Evolutionary conservation across 1,140 invertebrate species (phyloP).

Genomic region (Cydia pomonella): DNA sequence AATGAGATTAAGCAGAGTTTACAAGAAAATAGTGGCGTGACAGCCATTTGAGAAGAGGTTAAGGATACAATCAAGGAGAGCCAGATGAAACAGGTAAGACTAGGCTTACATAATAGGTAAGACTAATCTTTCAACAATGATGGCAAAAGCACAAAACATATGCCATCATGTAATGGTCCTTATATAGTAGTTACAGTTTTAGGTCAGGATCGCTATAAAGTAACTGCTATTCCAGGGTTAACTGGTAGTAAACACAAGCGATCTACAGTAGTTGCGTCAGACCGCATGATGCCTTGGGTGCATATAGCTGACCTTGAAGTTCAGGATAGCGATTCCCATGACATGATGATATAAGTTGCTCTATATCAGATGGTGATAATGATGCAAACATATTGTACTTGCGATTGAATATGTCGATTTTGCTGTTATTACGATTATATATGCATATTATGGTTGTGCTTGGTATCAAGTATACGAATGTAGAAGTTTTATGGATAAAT

Average conservation of each 20-base stretch:
- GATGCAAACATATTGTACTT: background rate
- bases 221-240: constrained; percentile 24
- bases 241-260: constrained; percentile 22
- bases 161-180: constrained; percentile 28
- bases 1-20: constrained; percentile 6
- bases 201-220: constrained; percentile 23
- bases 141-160: constrained; percentile 20
- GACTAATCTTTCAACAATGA: constrained; percentile 29
- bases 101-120: constrained; percentile 23
- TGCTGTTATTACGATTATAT: background rate
- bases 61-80: constrained; percentile 15
- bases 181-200: background rate
- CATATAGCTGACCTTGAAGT: constrained; percentile 29
- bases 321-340: constrained; percentile 32
- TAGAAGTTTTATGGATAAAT: background rate
- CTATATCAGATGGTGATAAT: background rate
- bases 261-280: background rate
- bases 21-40: constrained; percentile 10
- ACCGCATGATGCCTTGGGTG: constrained; percentile 30
- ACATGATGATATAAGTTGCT: background rate
- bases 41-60: background rate
- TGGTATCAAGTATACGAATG: background rate
- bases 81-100: constrained; percentile 12
- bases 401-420: background rate
- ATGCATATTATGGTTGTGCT: background rate